Evolutionary conservation across 2,888 invertebrate genomes (phyloP), one percentile per base, ranked within the genome.

Genomic region (Volucella inflata): DNA sequence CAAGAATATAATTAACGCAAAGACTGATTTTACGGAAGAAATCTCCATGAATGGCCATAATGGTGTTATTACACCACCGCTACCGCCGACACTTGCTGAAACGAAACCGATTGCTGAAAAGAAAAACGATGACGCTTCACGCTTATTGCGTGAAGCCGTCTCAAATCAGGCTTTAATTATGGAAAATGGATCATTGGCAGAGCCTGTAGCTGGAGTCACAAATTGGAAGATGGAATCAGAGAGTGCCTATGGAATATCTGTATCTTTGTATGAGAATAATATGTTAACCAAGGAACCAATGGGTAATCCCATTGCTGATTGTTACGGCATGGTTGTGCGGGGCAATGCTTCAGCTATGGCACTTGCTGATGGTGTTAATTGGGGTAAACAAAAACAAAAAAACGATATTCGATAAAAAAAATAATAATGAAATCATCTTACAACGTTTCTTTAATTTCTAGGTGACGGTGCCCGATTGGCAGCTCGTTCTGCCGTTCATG

Each of bases 291-390:
- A 95, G 87, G 92, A 93, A 79, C 93, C 93, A 87, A 94, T 94
- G 93, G 97, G 97, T 1, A 96, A 96, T 91, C 97, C 97, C 0
- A 96, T 97, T 87, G 97, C 97, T 14, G 97, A 97, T 92, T 96
- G 97, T 88, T 97, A 96, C 92, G 97, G 96, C 0, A 93, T 97
- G 81, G 95, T 95, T 46, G 94, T 94, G 4, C 92, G 95, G 64
- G 93, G 93, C n/a, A 96, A 97, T 92, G 95, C 95, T 83, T 95
- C 96, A 14, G 93, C 97, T 76, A 93, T 97, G 91, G 95, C 96
- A 12, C 93, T 98, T 76, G 97, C 97, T 2, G 97, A 97, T 92
- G 97, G 97, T 30, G 97, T 97, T 2, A 97, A 98, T 92, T 98
- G 97, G 97, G 97, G 97, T 91, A 89, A 90, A 40, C 16, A 57